phyloP scores from a whole-genome alignment of 2,797 vertebrate genomes.

The Potorous gilbertii region DNA sequence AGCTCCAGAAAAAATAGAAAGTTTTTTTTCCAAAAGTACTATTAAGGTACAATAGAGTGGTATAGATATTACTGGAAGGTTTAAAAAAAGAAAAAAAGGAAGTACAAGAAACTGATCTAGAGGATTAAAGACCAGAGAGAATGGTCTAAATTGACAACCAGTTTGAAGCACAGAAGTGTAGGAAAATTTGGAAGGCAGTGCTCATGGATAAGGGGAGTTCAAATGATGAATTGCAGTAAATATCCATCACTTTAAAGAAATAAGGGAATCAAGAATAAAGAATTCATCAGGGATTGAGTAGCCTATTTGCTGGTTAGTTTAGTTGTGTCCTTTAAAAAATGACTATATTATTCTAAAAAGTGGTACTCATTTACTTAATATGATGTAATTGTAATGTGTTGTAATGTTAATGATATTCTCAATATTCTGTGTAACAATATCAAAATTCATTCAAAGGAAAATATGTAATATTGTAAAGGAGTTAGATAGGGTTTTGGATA shows the following conservation, averaged over 20 bases:
- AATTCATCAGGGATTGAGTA: not conserved
- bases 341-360: not conserved
- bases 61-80: not conserved
- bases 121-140: not conserved
- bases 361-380: not conserved
- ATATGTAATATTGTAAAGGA: not conserved
- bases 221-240: conserved; percentile 42
- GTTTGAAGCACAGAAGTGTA: not conserved
- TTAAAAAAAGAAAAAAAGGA: not conserved
- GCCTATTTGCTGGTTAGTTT: conserved; percentile 29
- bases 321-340: conserved; percentile 5
- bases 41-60: not conserved
- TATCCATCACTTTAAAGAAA: not conserved
- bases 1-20: not conserved
- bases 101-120: not conserved
- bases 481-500: conserved; percentile 18
- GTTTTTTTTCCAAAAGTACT: not conserved
- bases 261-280: conserved; percentile 1
- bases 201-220: not conserved
- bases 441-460: not conserved
- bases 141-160: not conserved
- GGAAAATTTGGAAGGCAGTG: conserved; percentile 11
- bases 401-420: not conserved
- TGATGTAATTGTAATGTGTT: conserved; percentile 33
- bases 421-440: conserved; percentile 15